Evolutionary conservation across 2,888 invertebrate genomes (phyloP), one percentile per base, ranked within the genome.

Genomic region (Cloeon dipterum): DNA sequence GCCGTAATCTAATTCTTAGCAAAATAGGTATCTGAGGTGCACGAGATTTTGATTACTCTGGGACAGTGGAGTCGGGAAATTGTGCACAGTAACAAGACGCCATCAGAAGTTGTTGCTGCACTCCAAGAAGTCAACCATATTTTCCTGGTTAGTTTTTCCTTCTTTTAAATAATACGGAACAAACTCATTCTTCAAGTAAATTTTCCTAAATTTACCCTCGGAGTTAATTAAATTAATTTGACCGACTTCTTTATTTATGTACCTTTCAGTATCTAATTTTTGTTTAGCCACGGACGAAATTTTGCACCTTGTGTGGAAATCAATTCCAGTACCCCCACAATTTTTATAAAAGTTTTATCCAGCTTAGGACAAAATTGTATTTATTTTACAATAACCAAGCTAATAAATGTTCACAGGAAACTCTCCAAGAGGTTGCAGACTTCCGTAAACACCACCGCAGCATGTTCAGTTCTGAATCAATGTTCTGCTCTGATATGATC

Each of bases 401-500:
- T 42, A 32, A 20, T 16, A 23, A 23, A 21, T 8, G 8, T 35
- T 36, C 26, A 10, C 11, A 70, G 70, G 57, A 58, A n/a, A 62
- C 74, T 40, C 49, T 81, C 20, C 62, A 64, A 35, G 72, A 74
- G 50, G 72, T 79, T 32, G 59, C 71, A 5, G 63, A 62, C 46
- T 65, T 64, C 46, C 65, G 78, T 18, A 66, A 69, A 46, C 63
- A 62, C 45, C 68, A 70, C 51, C 54, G 57, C 1, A 58, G 59
- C 16, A 55, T 57, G 38, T 73, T 64, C 43, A 51, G 54, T 2
- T 57, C 67, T 4, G 53, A 42, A 36, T 38, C n/a, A 7, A 29
- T 29, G 8, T 5, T 5, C 7, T n/a, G 29, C 29, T 29, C 29
- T 5, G 29, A 29, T n/a, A 7, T 29, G 7, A 26, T 38, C 5